phyloP scores from a whole-genome alignment of 64 coral and sea anemone genomes.

The Stichodactyla mertensii region DNA sequence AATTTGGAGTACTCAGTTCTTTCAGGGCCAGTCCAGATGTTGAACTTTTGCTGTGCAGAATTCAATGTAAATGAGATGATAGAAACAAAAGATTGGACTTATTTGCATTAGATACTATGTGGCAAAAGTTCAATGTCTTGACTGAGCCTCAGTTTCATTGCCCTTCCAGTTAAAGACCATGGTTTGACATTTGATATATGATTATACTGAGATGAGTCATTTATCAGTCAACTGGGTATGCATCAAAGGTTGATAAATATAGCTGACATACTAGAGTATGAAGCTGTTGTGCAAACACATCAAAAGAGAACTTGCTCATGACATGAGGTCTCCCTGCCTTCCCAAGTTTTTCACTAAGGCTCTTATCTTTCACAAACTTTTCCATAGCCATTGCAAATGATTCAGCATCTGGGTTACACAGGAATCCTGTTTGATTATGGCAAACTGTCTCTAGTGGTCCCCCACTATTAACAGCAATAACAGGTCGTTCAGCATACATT shows the following conservation, averaged over 20 bases:
- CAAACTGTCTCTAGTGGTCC: slow-evolving; percentile 89
- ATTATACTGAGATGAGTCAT: neutral
- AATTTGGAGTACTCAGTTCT: no score
- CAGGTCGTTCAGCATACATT: slow-evolving; percentile 88
- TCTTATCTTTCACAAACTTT: slow-evolving; percentile 67
- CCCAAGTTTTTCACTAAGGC: slow-evolving; percentile 54
- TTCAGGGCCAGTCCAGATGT: no score
- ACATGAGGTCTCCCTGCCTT: slow-evolving; percentile 68
- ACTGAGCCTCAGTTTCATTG: no score
- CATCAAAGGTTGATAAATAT: slow-evolving; percentile 83
- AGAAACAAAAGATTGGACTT: no score
- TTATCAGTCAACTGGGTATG: slow-evolving; percentile 63
- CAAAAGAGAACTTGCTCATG: slow-evolving; percentile 90
- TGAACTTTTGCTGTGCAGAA: no score
- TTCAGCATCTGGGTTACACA: slow-evolving; percentile 86
- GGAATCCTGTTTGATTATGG: slow-evolving; percentile 69
- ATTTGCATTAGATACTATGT: no score
- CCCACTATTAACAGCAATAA: slow-evolving; percentile 92
- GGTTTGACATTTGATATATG: neutral
- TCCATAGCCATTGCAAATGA: slow-evolving; percentile 87
- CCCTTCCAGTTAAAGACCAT: no score
- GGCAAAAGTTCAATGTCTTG: no score
- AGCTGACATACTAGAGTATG: slow-evolving; percentile 91
- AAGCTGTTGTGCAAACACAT: slow-evolving; percentile 84
- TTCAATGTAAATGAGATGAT: no score